These are phyloP conservation scores for Monopis laevigella DNA, from an alignment of 2,888 invertebrate species.

Conservation along the genomic window DNA sequence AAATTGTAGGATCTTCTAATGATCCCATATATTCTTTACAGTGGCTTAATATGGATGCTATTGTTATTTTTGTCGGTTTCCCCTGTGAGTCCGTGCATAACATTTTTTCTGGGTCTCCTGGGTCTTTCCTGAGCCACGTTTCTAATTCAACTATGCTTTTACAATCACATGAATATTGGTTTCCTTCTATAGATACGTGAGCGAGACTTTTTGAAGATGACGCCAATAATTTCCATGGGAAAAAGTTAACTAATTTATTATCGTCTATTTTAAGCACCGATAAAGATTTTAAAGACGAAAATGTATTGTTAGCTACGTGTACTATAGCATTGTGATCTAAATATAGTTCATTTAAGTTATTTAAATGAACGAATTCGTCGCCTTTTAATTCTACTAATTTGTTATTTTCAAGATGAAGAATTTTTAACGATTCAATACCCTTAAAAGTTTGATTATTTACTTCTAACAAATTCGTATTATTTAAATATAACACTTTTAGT, in stretches of 20 bases:
- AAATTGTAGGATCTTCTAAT: constrained; percentile 48
- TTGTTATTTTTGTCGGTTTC: constrained; percentile 60
- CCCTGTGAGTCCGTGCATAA: constrained; percentile 70
- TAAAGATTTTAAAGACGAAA: constrained; percentile 76
- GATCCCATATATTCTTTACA: constrained; percentile 73
- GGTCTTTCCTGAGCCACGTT: constrained; percentile 73
- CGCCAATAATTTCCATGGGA: constrained; percentile 75
- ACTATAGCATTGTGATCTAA: constrained; percentile 81
- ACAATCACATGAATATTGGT: constrained; percentile 87
- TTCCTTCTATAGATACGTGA: constrained; percentile 77
- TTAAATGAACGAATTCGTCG: constrained; percentile 81
- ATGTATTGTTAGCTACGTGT: constrained; percentile 80
- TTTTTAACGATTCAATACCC: constrained; percentile 76
- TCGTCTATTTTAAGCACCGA: constrained; percentile 79
- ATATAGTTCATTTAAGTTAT: constrained; percentile 78
- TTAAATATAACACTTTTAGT: constrained; percentile 78
- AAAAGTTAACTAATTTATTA: constrained; percentile 79
- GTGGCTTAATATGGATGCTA: constrained; percentile 61
- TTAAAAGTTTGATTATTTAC: constrained; percentile 85
- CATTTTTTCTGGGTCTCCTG: constrained; percentile 75
- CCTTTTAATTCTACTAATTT: constrained; percentile 77
- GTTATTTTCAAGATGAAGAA: constrained; percentile 82
- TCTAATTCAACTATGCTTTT: constrained; percentile 75
- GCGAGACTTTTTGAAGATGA: constrained; percentile 69
- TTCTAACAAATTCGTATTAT: constrained; percentile 77